These are phyloP conservation scores for Alectura lathami DNA, from an alignment of 2,113 vertebrate genomes.

Conservation along the genomic window DNA sequence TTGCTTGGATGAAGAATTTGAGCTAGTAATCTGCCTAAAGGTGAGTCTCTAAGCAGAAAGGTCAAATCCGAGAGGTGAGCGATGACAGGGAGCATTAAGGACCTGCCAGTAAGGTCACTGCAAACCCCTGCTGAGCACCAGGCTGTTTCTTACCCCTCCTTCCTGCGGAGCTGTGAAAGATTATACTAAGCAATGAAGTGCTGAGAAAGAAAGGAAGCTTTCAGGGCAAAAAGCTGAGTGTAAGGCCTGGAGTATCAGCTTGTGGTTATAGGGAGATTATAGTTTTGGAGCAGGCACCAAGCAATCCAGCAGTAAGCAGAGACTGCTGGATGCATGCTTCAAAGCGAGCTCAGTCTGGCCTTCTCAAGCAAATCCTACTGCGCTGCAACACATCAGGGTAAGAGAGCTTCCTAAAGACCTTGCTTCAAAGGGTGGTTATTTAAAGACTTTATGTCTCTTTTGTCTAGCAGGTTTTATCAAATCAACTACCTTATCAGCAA, in stretches of 20 bases:
- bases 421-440: background rate
- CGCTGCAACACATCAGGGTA: background rate
- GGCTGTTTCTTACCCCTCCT: background rate
- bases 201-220: background rate
- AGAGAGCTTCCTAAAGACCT: background rate
- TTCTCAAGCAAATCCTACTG: background rate
- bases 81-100: background rate
- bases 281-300: background rate
- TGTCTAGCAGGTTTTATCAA: background rate
- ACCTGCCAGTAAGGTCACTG: background rate
- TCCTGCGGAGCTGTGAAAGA: background rate
- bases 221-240: background rate
- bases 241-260: background rate
- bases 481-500: background rate
- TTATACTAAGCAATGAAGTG: background rate
- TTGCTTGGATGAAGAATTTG: background rate
- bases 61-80: background rate
- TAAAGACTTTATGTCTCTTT: background rate
- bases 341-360: background rate
- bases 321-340: background rate
- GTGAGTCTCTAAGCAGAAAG: background rate
- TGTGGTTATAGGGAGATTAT: background rate
- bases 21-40: background rate
- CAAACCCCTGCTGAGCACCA: background rate
- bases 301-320: background rate